Conservation (phyloP, 2,797 vertebrate species). For the Eulemur albifrons region DNA sequence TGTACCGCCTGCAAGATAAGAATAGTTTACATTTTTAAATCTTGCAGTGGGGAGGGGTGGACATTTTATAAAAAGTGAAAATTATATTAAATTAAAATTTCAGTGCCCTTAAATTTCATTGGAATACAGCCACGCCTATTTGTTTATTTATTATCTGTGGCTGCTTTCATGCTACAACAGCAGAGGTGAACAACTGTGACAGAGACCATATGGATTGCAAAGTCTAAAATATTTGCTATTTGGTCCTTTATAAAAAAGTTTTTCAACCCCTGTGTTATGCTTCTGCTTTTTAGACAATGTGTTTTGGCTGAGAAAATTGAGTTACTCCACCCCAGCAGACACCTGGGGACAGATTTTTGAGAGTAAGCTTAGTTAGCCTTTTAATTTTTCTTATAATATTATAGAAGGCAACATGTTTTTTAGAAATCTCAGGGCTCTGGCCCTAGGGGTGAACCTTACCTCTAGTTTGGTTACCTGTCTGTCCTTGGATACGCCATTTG, state of each 20-base stretch:
- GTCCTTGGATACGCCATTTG: neutral
- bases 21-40: neutral
- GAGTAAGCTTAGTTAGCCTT: neutral
- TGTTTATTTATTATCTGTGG: neutral
- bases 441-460: neutral
- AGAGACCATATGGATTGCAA: neutral
- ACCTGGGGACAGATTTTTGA: neutral
- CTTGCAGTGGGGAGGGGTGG: neutral
- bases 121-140: neutral
- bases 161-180: neutral
- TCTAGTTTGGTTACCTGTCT: neutral
- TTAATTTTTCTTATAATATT: neutral
- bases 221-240: conserved; percentile 3
- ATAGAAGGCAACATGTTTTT: neutral
- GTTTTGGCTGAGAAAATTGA: neutral
- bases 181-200: neutral
- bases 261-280: neutral
- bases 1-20: neutral
- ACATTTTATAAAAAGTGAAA: neutral
- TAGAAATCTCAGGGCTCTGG: neutral
- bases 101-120: neutral
- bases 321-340: neutral
- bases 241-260: neutral
- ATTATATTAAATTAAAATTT: neutral
- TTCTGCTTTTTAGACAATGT: neutral